Percentiles rank a stretch among this genome's conserved stretches.
Evolutionary conservation across 2,797 vertebrate genomes (phyloP).

Genomic region (Semaprochilodus insignis): DNA sequence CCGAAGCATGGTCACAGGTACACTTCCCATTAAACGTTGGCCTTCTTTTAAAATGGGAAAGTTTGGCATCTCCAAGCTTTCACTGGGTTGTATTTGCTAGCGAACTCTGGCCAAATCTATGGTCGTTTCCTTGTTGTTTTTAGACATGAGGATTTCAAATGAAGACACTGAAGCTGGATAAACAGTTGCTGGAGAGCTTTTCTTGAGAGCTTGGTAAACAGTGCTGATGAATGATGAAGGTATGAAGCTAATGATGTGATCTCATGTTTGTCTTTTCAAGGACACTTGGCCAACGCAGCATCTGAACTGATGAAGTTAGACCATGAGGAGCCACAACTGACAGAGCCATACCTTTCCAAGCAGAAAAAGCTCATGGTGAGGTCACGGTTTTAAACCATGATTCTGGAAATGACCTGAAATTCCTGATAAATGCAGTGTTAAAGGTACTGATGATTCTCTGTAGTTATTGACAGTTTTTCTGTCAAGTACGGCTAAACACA

Average conservation of each 20-base stretch:
- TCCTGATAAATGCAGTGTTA: neutral
- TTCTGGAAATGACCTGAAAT: neutral
- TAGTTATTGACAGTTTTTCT: too few species aligned
- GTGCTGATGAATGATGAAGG: slow-evolving; percentile 1
- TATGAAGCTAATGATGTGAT: neutral
- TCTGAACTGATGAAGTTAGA: slow-evolving; percentile 96
- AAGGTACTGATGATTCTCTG: too few species aligned
- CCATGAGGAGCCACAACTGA: slow-evolving; percentile 93
- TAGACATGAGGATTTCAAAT: neutral
- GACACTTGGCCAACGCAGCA: slow-evolving; percentile 93
- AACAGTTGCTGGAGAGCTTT: neutral
- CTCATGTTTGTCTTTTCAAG: slow-evolving; percentile 72
- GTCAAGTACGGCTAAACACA: too few species aligned
- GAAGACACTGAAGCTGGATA: neutral
- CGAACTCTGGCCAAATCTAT: neutral
- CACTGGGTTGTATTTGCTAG: neutral
- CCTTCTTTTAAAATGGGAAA: neutral
- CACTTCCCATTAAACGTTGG: neutral
- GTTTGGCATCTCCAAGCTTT: neutral
- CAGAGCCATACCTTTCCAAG: slow-evolving; percentile 97
- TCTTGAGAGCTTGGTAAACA: neutral
- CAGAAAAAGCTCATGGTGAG: slow-evolving; percentile 99
- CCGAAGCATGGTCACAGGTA: neutral
- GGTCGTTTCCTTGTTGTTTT: neutral
- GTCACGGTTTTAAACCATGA: neutral